Evolutionary conservation across 1,140 invertebrate genomes (phyloP), one percentile per base, ranked within the genome.

Genomic region (Hypsibius dujardini): DNA sequence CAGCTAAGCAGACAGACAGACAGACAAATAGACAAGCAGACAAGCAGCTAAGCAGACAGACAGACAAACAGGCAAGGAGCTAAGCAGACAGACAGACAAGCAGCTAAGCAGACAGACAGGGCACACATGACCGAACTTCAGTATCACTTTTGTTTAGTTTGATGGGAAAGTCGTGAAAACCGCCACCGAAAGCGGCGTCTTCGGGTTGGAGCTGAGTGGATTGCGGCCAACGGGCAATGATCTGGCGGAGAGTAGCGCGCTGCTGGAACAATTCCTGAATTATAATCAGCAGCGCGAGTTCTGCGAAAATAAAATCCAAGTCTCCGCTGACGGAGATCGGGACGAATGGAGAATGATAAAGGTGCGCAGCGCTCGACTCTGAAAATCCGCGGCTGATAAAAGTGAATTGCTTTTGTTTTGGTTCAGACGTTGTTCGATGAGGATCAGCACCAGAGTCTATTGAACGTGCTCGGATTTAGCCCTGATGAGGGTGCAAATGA

Each of bases 151-250:
- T 56, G 7, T 56, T 56, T 56, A 56, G 50, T 56, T 56, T 56
- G 50, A 56, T 56, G 50, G 50, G 50, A 56, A 56, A 56, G n/a
- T 56, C 50, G n/a, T 56, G 50, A 56, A 56, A 56, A 56, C 7
- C n/a, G 7, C n/a, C n/a, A 56, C 7, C n/a, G 50, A 56, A 7
- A n/a, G n/a, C 7, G n/a, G n/a, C 50, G n/a, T 56, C 50, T 12
- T 7, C n/a, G n/a, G 7, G 7, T 56, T 56, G 50, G 50, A 56
- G 50, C 50, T 56, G 50, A n/a, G n/a, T n/a, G 7, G 50, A 7
- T n/a, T 56, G 7, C 7, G 7, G n/a, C 7, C 50, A 56, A 12
- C 50, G 50, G n/a, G 50, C 7, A 7, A 56, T 56, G n/a, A 12
- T 56, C 7, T 56, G 7, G 7, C 7, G n/a, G 7, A 56, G n/a